Base-by-base conservation (phyloP, 2,888 invertebrate species). In the Lasioglossum zephyrum region DNA sequence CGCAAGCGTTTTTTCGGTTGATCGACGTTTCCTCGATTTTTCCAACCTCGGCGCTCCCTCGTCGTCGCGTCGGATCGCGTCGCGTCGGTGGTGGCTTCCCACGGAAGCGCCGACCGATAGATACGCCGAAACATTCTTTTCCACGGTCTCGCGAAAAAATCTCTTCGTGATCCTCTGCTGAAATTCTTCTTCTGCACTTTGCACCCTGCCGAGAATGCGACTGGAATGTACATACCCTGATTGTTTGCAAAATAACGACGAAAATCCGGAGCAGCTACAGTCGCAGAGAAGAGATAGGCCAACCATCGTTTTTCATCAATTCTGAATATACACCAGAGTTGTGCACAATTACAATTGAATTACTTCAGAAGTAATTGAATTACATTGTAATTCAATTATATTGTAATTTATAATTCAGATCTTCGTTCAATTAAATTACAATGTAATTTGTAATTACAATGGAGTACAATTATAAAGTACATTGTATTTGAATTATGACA, bases 1-100 rank as follows among this genome's bases (percentile, higher is more conserved):
- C 82, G 79, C 85, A 79, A 87, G 76, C 84, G 83, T 90, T 88
- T 90, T 90, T 88, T 84, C 85, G 79, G 84, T 72, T 90, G 87
- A 88, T 86, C 82, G 84, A 81, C 86, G 80, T 89, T 80, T 87
- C 78, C 74, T 84, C 81, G 81, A 73, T 87, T 83, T 18, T 70
- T 83, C 82, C 70, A 74, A 73, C 31, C 69, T 39, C 66, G 18
- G 3, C 41, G 22, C 26, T 78, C 70, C 66, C 66, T 57, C n/a
- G 53, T 77, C 49, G n/a, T 66, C 47, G 57, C 26, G 18, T 39
- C 47, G 57, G 41, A 22, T 66, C 53, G 57, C 49, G n/a, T 66
- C 53, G 57, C 44, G 26, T 39, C 53, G 57, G 26, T 31, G 75
- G 44, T 31, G 73, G 44, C 70, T 66, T 75, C 69, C 47, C 31